phyloP scores from a whole-genome alignment of 2,888 invertebrate genomes.

The Dinocampus coccinellae region DNA sequence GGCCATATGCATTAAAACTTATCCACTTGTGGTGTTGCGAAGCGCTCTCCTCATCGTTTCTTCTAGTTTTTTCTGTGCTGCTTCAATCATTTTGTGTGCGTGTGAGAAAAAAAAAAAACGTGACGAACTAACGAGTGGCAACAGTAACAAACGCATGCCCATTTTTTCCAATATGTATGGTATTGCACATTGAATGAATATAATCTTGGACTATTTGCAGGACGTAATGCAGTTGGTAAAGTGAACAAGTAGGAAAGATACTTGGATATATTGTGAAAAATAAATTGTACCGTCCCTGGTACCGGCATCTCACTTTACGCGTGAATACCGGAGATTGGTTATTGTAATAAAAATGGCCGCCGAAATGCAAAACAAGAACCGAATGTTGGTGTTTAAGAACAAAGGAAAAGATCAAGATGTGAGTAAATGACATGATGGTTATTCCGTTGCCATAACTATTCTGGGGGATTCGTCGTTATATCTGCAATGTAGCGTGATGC shows the following conservation, averaged over 20 bases:
- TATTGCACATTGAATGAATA: constrained; percentile 54
- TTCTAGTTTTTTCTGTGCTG: constrained; percentile 34
- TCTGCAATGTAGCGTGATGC: background rate
- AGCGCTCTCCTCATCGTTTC: constrained; percentile 38
- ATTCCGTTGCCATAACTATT: constrained; percentile 9
- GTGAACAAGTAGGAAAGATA: constrained; percentile 44
- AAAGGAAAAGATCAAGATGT: constrained; percentile 93
- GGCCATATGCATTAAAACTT: constrained; percentile 14
- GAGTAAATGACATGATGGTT: constrained; percentile 8
- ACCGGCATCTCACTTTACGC: constrained; percentile 60
- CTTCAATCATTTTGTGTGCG: constrained; percentile 40
- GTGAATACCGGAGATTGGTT: constrained; percentile 52
- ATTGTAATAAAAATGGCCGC: constrained; percentile 78
- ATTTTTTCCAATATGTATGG: constrained; percentile 54
- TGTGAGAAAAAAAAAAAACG: constrained; percentile 42
- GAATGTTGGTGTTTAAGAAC: constrained; percentile 97
- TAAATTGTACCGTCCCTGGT: constrained; percentile 39
- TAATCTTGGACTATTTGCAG: constrained; percentile 42
- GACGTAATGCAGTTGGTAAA: constrained; percentile 58
- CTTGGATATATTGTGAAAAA: constrained; percentile 43
- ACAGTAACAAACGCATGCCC: constrained; percentile 28
- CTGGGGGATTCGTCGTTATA: background rate
- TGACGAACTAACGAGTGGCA: constrained; percentile 40
- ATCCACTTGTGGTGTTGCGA: constrained; percentile 32
- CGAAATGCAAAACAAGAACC: constrained; percentile 83